These are phyloP conservation scores for Sylvietta virens DNA, from an alignment of 2,113 vertebrate genomes.

Conservation along the genomic window DNA sequence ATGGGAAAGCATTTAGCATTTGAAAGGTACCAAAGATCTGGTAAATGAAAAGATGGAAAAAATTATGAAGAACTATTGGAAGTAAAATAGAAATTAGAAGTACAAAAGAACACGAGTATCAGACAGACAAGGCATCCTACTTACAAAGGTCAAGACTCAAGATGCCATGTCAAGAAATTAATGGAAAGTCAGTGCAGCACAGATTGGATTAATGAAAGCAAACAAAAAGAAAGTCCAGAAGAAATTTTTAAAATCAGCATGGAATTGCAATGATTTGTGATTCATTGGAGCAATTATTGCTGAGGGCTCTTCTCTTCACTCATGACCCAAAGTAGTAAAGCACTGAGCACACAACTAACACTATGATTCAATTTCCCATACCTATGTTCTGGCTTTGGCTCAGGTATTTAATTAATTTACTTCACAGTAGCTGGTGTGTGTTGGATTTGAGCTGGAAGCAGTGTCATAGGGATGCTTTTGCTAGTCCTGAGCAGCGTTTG, in stretches of 20 bases:
- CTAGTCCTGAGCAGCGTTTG: accelerated
- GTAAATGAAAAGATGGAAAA: conserved; percentile 50
- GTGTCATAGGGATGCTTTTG: neutral
- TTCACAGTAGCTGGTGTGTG: too few relatives aligned
- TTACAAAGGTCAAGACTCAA: conserved; percentile 62
- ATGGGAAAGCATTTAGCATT: conserved; percentile 66
- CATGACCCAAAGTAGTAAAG: neutral
- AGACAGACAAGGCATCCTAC: conserved; percentile 49
- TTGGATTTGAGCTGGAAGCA: neutral
- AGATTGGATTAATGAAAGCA: conserved; percentile 41
- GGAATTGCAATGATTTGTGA: conserved; percentile 17
- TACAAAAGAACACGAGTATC: conserved; percentile 48
- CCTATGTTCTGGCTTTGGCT: neutral
- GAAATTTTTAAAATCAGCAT: conserved; percentile 33
- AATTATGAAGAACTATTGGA: conserved; percentile 48
- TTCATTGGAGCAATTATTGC: conserved; percentile 19
- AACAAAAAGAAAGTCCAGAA: conserved; percentile 29
- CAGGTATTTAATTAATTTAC: neutral
- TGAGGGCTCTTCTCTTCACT: neutral
- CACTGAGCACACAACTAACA: neutral
- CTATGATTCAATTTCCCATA: neutral
- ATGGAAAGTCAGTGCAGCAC: neutral
- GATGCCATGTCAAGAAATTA: conserved; percentile 32
- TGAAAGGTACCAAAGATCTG: conserved; percentile 63
- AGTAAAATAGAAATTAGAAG: conserved; percentile 57